These are phyloP conservation scores for Synergus japonicus DNA, from an alignment of 2,888 invertebrate species.

Conservation along the genomic window DNA sequence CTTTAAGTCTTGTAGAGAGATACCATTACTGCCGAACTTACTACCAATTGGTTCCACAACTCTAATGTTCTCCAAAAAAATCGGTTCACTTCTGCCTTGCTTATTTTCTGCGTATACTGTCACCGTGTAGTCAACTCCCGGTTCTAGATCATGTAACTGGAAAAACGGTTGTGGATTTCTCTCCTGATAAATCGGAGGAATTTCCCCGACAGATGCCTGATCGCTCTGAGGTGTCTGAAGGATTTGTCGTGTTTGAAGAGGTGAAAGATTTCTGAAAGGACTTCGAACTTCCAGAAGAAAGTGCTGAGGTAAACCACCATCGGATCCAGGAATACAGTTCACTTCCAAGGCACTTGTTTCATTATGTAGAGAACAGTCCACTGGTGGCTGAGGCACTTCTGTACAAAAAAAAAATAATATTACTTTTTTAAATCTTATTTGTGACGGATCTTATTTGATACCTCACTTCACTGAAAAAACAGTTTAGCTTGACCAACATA, in stretches of 20 bases:
- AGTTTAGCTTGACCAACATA: too few species aligned
- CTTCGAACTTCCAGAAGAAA: constrained; percentile 87
- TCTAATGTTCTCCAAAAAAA: constrained; percentile 84
- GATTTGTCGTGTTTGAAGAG: constrained; percentile 71
- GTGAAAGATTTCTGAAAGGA: constrained; percentile 64
- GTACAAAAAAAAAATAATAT: constrained; percentile 65
- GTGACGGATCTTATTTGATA: too few species aligned
- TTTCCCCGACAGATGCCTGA: constrained; percentile 61
- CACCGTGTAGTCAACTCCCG: constrained; percentile 88
- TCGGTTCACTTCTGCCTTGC: constrained; percentile 87
- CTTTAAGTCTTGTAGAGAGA: constrained; percentile 69
- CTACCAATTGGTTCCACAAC: constrained; percentile 68
- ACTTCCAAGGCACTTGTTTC: constrained; percentile 83
- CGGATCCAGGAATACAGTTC: constrained; percentile 87
- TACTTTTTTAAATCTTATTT: too few species aligned
- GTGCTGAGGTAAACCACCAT: constrained; percentile 89
- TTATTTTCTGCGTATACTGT: constrained; percentile 90
- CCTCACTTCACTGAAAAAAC: too few species aligned
- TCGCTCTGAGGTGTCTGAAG: constrained; percentile 75
- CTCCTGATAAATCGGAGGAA: constrained; percentile 71
- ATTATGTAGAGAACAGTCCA: constrained; percentile 85
- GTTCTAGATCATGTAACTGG: constrained; percentile 85
- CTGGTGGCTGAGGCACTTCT: constrained; percentile 89
- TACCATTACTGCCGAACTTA: constrained; percentile 56
- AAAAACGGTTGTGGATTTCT: constrained; percentile 81